Evolutionary conservation across 2,797 vertebrate species (phyloP).

Genomic region (Myoxocephalus aenaeus): DNA sequence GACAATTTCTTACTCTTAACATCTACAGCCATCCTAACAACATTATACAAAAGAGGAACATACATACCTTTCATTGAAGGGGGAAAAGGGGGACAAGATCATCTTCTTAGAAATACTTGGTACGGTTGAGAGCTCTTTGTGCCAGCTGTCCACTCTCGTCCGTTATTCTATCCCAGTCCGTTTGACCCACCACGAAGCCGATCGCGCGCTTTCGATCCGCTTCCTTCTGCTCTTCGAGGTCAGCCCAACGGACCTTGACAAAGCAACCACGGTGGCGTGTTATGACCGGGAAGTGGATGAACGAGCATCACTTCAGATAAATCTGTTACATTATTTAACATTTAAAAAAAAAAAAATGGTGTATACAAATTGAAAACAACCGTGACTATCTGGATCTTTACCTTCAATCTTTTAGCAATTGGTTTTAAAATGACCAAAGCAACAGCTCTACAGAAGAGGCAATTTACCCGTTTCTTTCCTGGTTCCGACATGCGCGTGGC

Average conservation of each 20-base stretch:
- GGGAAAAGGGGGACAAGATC: slow-evolving; percentile 36
- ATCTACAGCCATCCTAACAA: slow-evolving; percentile 5
- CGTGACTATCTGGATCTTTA: background rate
- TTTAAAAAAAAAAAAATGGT: background rate
- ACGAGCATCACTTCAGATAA: background rate
- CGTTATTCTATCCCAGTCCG: slow-evolving; percentile 99
- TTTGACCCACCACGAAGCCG: slow-evolving; percentile 99
- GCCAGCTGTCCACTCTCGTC: slow-evolving; percentile 98
- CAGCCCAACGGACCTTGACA: slow-evolving; percentile 96
- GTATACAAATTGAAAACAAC: background rate
- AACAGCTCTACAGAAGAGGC: background rate
- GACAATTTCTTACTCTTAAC: background rate
- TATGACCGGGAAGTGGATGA: slow-evolving; percentile 10
- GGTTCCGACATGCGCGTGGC: slow-evolving; percentile 95
- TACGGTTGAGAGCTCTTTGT: slow-evolving; percentile 98
- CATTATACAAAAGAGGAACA: background rate
- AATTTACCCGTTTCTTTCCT: slow-evolving; percentile 97
- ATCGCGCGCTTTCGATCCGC: slow-evolving; percentile 98
- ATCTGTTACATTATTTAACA: background rate
- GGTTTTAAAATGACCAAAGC: background rate
- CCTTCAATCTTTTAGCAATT: background rate
- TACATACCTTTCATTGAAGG: slow-evolving; percentile 60
- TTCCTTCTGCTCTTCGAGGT: slow-evolving; percentile 98
- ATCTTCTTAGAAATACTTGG: slow-evolving; percentile 96
- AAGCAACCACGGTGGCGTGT: slow-evolving; percentile 27